Evolutionary conservation across 2,113 vertebrate species (phyloP).

Genomic region (Tapirus terrestris): DNA sequence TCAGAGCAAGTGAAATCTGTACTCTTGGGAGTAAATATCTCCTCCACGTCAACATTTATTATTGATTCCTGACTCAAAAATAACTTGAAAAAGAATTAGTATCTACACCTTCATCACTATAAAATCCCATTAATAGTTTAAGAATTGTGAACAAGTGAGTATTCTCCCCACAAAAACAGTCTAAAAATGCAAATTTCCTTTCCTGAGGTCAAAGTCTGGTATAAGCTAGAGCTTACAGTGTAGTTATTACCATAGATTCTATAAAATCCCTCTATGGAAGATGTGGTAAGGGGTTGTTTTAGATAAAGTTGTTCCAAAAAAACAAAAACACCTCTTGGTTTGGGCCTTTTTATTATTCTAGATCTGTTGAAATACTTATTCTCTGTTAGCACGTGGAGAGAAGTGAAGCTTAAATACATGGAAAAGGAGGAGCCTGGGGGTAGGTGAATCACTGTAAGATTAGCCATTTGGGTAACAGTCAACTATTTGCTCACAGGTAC

Average conservation of each 20-base stretch:
- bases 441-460: background rate
- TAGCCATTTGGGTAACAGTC: background rate
- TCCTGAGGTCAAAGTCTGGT: background rate
- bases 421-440: background rate
- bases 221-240: background rate
- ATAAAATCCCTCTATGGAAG: background rate
- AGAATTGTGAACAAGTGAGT: background rate
- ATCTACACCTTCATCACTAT: background rate
- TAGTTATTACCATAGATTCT: background rate
- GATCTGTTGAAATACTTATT: background rate
- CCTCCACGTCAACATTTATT: background rate
- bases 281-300: background rate
- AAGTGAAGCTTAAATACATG: background rate
- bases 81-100: conserved; percentile 10
- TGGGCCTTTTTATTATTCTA: background rate
- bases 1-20: background rate
- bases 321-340: background rate
- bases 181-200: background rate
- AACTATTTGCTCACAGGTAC: background rate
- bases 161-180: background rate
- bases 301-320: background rate
- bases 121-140: background rate
- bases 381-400: background rate
- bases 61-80: background rate
- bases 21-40: background rate